Evolutionary conservation across 2,113 vertebrate species (phyloP), one percentile per base, ranked within the genome.

Genomic region (Hypanus sabinus): DNA sequence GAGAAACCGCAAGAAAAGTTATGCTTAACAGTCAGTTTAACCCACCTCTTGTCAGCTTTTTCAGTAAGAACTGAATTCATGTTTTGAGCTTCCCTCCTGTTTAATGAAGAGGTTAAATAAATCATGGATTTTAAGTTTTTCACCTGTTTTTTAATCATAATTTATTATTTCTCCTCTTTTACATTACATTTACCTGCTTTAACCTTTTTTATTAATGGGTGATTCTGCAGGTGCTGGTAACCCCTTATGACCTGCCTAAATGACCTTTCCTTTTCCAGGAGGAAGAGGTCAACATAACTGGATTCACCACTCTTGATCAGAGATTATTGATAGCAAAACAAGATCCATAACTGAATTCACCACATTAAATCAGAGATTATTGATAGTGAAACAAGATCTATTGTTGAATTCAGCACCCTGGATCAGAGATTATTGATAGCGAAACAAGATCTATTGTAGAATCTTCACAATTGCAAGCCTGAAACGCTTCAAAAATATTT

Each of bases 1-100:
- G 65, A 83, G 36, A 94, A 94, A 94, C 94, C 94, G 11, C 94
- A 94, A 94, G 94, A 87, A 68, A 70, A 38, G 46, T 73, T 70
- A 24, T 83, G 79, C 94, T 94, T 83, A 94, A 46, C 94, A 94
- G 55, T 87, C 62, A 83, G 46, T 71, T 70, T 94, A 94, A 87
- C 94, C 11, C 65, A 70, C 76, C 20, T 83, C 90, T 24, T 93
- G 70, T 24, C 70, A 55, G 36, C 5, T 73, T 55, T 38, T 92
- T 70, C 36, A 92, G 90, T 46, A 92, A 92, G 36, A 24, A 11
- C 38, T 71, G 36, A 73, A 38, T 93, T 68, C 87, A 83, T 87
- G 80, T 27, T 71, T 71, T 94, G 24, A 27, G 3, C 46, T 3
- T 30, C 65, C 57, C 3, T 68, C 3, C 65, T 68, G 30, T n/a